These are phyloP conservation scores for Romanogobio albipinnatus DNA, from an alignment of 2,113 vertebrate genomes.

Conservation along the genomic window DNA sequence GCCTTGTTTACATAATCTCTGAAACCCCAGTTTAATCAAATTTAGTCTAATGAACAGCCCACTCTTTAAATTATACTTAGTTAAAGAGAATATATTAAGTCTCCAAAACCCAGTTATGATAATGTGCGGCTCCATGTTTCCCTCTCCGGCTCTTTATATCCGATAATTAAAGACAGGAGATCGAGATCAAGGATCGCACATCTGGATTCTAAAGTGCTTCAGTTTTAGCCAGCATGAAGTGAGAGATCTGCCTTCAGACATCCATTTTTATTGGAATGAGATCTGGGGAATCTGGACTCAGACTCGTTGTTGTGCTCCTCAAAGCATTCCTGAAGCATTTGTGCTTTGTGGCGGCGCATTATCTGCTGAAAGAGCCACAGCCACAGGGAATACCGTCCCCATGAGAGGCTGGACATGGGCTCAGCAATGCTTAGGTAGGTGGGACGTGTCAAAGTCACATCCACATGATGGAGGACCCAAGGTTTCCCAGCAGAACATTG, in stretches of 20 bases:
- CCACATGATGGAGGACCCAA: too few relatives aligned
- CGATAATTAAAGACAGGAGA: conserved; percentile 31
- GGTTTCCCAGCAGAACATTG: too few relatives aligned
- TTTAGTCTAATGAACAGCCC: not conserved
- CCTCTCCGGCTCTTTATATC: conserved; percentile 19
- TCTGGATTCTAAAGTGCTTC: not conserved
- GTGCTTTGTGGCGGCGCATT: too few relatives aligned
- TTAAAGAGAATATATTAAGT: conserved; percentile 29
- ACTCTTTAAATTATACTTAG: not conserved
- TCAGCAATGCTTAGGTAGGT: too few relatives aligned
- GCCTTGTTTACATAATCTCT: not conserved
- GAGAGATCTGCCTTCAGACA: not conserved
- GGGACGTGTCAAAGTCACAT: too few relatives aligned
- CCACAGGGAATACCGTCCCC: too few relatives aligned
- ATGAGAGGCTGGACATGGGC: too few relatives aligned
- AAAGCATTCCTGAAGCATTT: too few relatives aligned
- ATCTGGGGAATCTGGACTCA: too few relatives aligned
- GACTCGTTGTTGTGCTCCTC: too few relatives aligned
- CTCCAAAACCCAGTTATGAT: conserved; percentile 42
- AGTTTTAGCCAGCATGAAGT: not conserved
- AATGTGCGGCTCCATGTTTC: conserved; percentile 12
- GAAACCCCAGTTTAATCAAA: not conserved
- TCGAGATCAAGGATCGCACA: not conserved
- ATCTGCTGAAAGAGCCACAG: too few relatives aligned
- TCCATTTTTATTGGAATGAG: not conserved